A percentile compares a stretch with the other conserved stretches of the same genome.
phyloP scores from a whole-genome alignment of 2,888 invertebrate genomes.

The Lissonota sp. region DNA sequence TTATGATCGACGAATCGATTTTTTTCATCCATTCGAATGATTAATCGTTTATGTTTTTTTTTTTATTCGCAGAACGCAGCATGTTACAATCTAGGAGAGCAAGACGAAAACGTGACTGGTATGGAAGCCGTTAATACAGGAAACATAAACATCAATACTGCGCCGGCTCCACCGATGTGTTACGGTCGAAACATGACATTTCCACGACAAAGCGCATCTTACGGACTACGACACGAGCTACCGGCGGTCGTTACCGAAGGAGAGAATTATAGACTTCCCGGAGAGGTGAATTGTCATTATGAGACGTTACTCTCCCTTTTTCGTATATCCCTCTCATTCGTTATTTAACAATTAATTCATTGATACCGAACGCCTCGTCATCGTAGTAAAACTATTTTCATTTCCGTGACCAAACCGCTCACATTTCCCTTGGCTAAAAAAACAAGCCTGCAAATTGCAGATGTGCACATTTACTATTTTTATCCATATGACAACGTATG shows the following conservation, averaged over 20 bases:
- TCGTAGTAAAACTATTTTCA: neutral
- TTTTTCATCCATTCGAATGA: neutral
- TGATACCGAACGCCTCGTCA: neutral
- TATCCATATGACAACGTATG: too few species aligned
- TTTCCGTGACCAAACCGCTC: neutral
- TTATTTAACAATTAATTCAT: neutral
- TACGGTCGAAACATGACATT: slow-evolving; percentile 88
- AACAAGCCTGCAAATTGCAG: too few species aligned
- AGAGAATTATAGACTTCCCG: slow-evolving; percentile 84
- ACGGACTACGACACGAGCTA: slow-evolving; percentile 86
- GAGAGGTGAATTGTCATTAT: slow-evolving; percentile 77
- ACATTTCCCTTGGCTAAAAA: too few species aligned
- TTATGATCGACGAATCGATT: neutral
- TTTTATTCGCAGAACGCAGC: slow-evolving; percentile 81
- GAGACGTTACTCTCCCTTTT: slow-evolving; percentile 37
- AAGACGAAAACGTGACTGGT: slow-evolving; percentile 80
- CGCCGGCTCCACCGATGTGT: slow-evolving; percentile 83
- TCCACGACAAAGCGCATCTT: slow-evolving; percentile 85
- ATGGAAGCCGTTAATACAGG: slow-evolving; percentile 78
- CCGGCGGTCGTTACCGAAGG: slow-evolving; percentile 89
- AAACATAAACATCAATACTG: slow-evolving; percentile 74
- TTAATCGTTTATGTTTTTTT: neutral
- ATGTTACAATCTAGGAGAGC: slow-evolving; percentile 82
- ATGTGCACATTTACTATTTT: too few species aligned
- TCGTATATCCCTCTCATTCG: neutral